These are phyloP conservation scores for Hippocampus zosterae DNA, from an alignment of 2,113 vertebrate species.

Conservation along the genomic window DNA sequence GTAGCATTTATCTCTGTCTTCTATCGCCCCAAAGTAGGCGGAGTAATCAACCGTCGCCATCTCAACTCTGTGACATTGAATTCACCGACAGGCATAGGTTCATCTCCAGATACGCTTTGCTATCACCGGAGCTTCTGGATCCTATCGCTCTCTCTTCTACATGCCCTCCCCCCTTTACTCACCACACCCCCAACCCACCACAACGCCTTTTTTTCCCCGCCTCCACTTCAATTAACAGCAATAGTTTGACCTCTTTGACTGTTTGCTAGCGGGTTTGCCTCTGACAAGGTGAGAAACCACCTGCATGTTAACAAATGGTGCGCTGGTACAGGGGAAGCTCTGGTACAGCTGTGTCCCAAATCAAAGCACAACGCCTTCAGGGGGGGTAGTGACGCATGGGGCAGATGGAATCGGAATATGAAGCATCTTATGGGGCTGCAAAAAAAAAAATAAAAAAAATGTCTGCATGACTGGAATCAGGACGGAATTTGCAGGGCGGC, in stretches of 20 bases:
- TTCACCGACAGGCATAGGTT: constrained; percentile 44
- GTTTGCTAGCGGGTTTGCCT: constrained; percentile 15
- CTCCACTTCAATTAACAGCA: constrained; percentile 45
- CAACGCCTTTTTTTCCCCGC: constrained; percentile 6
- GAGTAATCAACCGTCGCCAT: constrained; percentile 27
- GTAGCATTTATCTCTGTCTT: constrained; percentile 20
- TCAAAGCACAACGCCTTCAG: constrained; percentile 21
- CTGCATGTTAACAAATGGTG: constrained; percentile 17
- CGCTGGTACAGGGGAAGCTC: not conserved
- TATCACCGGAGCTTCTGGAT: not conserved
- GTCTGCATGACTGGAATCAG: not conserved
- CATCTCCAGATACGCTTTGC: constrained; percentile 41
- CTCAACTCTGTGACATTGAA: constrained; percentile 42
- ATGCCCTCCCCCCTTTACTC: not conserved
- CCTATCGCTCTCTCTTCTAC: not conserved
- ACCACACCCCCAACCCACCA: not conserved
- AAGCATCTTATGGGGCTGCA: not conserved
- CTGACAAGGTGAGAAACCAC: constrained; percentile 47
- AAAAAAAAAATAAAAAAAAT: not conserved
- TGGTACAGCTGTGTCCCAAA: constrained; percentile 24
- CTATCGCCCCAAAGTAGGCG: constrained; percentile 28
- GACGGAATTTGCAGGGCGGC: not conserved
- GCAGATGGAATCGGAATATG: not conserved
- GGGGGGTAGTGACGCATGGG: constrained; percentile 4
- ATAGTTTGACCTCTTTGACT: constrained; percentile 8